These are phyloP conservation scores for Caloenas nicobarica DNA, from an alignment of 2,113 vertebrate genomes.

Conservation along the genomic window DNA sequence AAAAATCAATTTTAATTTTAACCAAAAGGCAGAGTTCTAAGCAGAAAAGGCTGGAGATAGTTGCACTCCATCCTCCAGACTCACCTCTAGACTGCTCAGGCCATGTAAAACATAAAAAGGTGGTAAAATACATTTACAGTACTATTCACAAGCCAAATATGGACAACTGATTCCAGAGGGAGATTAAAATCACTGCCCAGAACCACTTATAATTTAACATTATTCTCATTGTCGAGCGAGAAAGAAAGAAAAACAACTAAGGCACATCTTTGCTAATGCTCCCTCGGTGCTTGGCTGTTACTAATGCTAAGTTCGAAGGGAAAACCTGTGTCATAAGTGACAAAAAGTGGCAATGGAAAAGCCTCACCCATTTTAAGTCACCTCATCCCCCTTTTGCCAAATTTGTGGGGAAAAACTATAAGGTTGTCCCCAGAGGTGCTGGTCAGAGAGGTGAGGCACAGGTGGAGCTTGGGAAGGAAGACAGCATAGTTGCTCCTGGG, in stretches of 20 bases:
- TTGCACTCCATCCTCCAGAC: neutral
- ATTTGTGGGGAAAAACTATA: neutral
- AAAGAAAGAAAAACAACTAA: neutral
- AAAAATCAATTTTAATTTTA: conserved; percentile 45
- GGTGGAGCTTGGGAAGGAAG: neutral
- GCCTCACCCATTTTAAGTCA: neutral
- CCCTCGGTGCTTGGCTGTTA: neutral
- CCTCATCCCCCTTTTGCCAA: neutral
- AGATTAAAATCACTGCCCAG: neutral
- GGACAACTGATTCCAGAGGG: neutral
- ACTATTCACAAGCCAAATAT: neutral
- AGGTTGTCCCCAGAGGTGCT: neutral
- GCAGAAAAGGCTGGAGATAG: neutral
- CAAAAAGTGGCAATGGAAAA: neutral
- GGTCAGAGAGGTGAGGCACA: neutral
- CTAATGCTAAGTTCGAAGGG: neutral
- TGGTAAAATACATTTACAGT: conserved; percentile 18
- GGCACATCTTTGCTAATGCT: neutral
- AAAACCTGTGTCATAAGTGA: neutral
- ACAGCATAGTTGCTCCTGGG: neutral
- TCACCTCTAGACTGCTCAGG: neutral
- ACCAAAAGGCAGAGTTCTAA: conserved; percentile 19
- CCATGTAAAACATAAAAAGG: neutral
- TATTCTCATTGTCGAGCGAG: neutral
- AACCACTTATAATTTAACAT: neutral